Evolutionary conservation across 2,888 invertebrate species (phyloP).

Genomic region (Philonicus albiceps): DNA sequence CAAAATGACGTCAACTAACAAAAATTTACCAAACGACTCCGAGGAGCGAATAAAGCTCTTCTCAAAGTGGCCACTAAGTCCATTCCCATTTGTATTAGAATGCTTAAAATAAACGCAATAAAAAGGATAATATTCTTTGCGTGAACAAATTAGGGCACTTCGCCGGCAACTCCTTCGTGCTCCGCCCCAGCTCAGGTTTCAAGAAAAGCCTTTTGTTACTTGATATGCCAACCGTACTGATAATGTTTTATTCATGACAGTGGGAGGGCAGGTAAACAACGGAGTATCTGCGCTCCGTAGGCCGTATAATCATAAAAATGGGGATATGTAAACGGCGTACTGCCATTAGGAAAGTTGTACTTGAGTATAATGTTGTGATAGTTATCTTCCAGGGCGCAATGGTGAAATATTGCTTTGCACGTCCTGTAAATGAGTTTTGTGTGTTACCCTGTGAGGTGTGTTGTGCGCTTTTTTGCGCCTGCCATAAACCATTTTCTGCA

Average conservation of each 20-base stretch:
- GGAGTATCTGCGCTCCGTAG: background rate
- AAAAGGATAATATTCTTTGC: constrained; percentile 6
- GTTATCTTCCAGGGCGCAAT: constrained; percentile 2
- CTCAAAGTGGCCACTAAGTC: background rate
- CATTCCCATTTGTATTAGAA: background rate
- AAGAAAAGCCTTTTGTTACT: constrained; percentile 13
- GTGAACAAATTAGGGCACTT: constrained; percentile 15
- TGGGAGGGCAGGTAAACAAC: constrained; percentile 15
- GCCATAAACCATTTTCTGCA: background rate
- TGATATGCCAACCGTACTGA: constrained; percentile 32
- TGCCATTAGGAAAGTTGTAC: constrained; percentile 26
- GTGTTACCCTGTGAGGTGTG: background rate
- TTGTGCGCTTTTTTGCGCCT: background rate
- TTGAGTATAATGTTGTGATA: constrained; percentile 26
- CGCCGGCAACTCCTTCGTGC: background rate
- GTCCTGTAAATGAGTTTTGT: constrained; percentile 7
- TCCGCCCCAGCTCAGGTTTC: background rate
- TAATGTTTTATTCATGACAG: constrained; percentile 33
- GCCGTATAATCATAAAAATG: constrained; percentile 1
- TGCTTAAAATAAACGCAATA: constrained; percentile 4
- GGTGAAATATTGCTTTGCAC: background rate
- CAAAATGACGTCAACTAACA: background rate
- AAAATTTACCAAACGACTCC: background rate
- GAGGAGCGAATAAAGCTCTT: background rate
- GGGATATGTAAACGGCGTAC: constrained; percentile 31